Percentiles rank a stretch among this genome's conserved stretches.
Evolutionary conservation across 1,140 invertebrate species (phyloP).

Genomic region (Drosophila mauritiana): DNA sequence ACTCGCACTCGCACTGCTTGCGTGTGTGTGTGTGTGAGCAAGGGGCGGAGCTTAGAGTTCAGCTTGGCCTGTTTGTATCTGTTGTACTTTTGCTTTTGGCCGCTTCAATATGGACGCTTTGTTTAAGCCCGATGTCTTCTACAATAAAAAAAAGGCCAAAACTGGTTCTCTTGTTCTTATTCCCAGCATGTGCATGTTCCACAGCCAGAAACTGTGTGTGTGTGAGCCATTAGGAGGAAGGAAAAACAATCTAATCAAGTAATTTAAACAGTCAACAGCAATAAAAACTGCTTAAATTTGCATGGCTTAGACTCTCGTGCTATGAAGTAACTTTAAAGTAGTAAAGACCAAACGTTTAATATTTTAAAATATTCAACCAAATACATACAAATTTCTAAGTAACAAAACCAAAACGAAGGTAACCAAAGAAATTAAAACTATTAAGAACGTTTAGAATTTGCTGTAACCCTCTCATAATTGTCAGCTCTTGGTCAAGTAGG

Average conservation of each 20-base stretch:
- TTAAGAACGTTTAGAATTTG: no score
- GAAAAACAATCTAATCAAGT: constrained; percentile 73
- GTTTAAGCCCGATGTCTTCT: constrained; percentile 27
- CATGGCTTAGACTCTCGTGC: constrained; percentile 11
- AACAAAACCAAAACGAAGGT: background rate
- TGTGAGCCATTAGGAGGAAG: constrained; percentile 33
- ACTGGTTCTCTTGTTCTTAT: constrained; percentile 76
- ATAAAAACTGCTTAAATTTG: constrained; percentile 35
- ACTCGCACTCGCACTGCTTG: constrained; percentile 7
- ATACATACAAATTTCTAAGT: background rate
- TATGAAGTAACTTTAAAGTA: constrained; percentile 32
- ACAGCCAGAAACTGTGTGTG: background rate
- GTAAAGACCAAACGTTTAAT: background rate
- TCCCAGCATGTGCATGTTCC: constrained; percentile 49
- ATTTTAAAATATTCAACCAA: no score
- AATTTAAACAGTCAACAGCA: constrained; percentile 62
- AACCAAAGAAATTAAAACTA: constrained; percentile 12
- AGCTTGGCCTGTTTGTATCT: constrained; percentile 28
- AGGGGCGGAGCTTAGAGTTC: constrained; percentile 67
- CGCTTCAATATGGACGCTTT: constrained; percentile 74
- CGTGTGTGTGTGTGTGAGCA: constrained; percentile 19
- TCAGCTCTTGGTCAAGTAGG: constrained; percentile 25
- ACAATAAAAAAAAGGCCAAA: constrained; percentile 36
- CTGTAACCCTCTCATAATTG: background rate
- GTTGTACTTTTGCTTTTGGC: constrained; percentile 53